Evolutionary conservation across 2,113 vertebrate species (phyloP).

Genomic region (Pluvianellus socialis): DNA sequence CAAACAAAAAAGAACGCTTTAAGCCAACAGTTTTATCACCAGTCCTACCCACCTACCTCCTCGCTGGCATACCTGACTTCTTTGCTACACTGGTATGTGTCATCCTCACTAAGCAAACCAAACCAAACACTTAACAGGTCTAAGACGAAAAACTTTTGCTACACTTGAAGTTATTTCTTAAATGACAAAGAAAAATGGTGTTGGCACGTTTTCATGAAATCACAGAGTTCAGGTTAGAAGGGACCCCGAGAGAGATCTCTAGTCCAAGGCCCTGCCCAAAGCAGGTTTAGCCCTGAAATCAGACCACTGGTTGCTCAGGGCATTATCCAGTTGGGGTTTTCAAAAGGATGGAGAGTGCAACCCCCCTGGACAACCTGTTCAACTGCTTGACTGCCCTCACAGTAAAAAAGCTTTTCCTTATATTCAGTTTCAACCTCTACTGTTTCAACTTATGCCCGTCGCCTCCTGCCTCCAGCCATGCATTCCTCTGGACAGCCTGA

Average conservation of each 20-base stretch:
- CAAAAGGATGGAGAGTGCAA: neutral
- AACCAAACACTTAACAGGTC: neutral
- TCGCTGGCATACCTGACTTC: neutral
- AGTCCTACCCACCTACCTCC: neutral
- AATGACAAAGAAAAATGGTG: neutral
- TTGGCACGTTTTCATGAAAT: neutral
- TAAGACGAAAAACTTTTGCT: neutral
- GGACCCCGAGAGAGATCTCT: neutral
- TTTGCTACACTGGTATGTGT: neutral
- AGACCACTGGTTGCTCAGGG: neutral
- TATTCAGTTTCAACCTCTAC: neutral
- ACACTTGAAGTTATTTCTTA: neutral
- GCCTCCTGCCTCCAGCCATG: neutral
- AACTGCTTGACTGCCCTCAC: neutral
- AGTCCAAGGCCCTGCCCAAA: neutral
- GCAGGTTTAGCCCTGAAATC: neutral
- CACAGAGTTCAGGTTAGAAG: neutral
- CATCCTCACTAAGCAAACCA: neutral
- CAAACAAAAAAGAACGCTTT: neutral
- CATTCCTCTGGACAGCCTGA: neutral
- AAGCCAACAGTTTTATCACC: neutral
- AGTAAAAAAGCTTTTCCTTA: neutral
- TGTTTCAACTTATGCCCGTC: neutral
- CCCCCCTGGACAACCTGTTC: neutral
- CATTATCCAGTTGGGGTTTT: neutral